Base-by-base conservation (phyloP, 2,888 invertebrate species). In the Nymphalis c-album region DNA sequence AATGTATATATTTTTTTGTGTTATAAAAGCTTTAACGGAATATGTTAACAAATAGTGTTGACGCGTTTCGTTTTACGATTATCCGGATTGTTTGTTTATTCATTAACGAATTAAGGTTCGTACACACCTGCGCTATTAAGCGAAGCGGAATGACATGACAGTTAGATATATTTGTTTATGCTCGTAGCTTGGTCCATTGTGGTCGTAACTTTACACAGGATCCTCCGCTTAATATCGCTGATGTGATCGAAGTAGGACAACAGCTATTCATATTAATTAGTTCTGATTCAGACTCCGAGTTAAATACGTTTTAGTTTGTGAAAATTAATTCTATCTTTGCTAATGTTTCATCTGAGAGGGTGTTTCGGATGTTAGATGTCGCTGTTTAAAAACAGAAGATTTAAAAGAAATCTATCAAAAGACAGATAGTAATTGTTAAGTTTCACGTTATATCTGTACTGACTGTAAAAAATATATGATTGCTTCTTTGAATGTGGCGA, bases 41-140 rank as follows among this genome's bases (percentile, higher is more conserved):
- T 40, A 57, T 35, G 57, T 57, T 40, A 57, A 57, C 57, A 57
- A 53, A 57, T 57, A 6, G 18, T 40, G 40, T 40, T 18, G n/a
- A 35, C 26, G 18, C 18, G n/a, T 57, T 26, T 16, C 26, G 17
- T 55, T 55, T n/a, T 55, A 22, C 26, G 7, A 57, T 57, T 31
- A 35, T 35, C 7, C 16, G n/a, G 35, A 35, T 13, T 17, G n/a
- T 18, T n/a, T n/a, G 3, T 57, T 31, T 6, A 17, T 55, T 17
- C 6, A 17, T 55, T 17, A n/a, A 55, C n/a, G 57, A 18, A 18
- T 31, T 55, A 17, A 26, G 13, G 53, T 17, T 7, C 17, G n/a
- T 17, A 53, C 53, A 53, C 31, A n/a, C 26, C 50, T 53, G 53
- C 26, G 53, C 31, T 17, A 31, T 3, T 3, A 22, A 26, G 26